Percentiles rank a stretch among this genome's conserved stretches.
Evolutionary conservation across 2,113 vertebrate species (phyloP).

Genomic region (Spilogale gracilis): DNA sequence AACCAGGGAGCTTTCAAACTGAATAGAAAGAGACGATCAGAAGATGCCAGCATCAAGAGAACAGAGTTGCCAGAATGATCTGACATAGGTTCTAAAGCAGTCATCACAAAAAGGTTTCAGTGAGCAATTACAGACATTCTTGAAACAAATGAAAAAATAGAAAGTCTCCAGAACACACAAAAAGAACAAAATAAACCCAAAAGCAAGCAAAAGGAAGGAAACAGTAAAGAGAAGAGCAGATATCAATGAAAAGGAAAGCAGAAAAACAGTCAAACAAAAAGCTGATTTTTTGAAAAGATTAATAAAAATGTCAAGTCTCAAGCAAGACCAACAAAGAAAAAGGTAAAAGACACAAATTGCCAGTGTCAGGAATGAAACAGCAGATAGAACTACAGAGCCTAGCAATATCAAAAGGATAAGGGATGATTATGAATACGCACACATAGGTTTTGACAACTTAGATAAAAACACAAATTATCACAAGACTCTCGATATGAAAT

Average conservation of each 20-base stretch:
- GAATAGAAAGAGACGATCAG: background rate
- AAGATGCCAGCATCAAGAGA: background rate
- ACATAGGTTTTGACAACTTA: background rate
- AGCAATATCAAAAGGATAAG: background rate
- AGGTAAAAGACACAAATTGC: background rate
- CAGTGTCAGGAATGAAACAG: background rate
- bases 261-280: background rate
- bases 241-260: background rate
- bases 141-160: background rate
- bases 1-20: background rate
- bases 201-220: background rate
- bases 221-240: background rate
- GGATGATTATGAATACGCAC: background rate
- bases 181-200: background rate
- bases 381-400: background rate
- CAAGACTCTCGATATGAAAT: background rate
- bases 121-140: background rate
- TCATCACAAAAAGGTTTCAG: background rate
- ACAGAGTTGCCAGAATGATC: background rate
- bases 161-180: background rate
- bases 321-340: background rate
- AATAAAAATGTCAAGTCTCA: background rate
- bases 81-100: background rate
- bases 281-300: background rate
- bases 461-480: background rate